Conservation (phyloP, 2,797 vertebrate genomes). For the Bovichtus diacanthus region DNA sequence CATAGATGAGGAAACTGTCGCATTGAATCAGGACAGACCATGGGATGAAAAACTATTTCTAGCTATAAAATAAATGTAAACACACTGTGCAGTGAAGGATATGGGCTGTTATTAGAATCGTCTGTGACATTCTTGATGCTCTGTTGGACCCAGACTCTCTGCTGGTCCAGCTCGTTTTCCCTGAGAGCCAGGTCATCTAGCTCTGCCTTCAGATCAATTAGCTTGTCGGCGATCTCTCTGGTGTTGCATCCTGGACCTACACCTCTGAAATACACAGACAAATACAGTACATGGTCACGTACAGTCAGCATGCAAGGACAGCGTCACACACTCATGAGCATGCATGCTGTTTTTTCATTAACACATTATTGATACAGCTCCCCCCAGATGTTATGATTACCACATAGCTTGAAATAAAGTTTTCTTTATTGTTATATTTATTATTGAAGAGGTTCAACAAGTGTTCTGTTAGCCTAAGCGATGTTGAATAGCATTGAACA, state of each 20-base stretch:
- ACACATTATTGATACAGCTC: not conserved
- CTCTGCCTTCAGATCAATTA: constrained; percentile 97
- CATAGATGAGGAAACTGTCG: not conserved
- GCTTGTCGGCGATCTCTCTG: constrained; percentile 96
- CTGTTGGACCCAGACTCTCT: constrained; percentile 98
- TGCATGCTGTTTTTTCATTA: not conserved
- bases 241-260: constrained; percentile 99
- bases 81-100: constrained; percentile 86
- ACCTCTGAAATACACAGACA: constrained; percentile 84
- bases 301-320: not conserved
- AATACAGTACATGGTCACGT: not conserved
- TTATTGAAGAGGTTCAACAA: not conserved
- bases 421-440: not conserved
- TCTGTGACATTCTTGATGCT: constrained; percentile 99
- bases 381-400: not conserved
- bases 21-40: not conserved
- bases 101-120: constrained; percentile 97
- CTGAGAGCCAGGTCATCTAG: constrained; percentile 93
- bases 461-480: too few relatives aligned
- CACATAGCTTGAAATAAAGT: not conserved
- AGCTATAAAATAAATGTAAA: not conserved
- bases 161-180: constrained; percentile 96
- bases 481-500: too few relatives aligned
- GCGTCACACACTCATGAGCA: not conserved
- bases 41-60: not conserved